Evolutionary conservation across 1,140 invertebrate species (phyloP), one percentile per base, ranked within the genome.

Genomic region (Macrostomum lignano): DNA sequence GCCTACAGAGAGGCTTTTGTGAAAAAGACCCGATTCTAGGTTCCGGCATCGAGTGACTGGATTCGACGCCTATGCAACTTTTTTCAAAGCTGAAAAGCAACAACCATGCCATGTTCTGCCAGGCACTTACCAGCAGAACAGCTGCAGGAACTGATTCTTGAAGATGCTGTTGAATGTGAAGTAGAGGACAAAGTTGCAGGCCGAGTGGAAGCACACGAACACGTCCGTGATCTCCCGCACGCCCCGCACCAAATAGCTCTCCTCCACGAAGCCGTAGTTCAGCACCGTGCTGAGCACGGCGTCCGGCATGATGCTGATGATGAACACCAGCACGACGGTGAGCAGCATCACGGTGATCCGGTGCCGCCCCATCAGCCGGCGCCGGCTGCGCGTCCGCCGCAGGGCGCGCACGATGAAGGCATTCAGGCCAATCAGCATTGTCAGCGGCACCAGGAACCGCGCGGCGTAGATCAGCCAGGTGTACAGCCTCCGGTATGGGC

Each of bases 211-310:
- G 19, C 11, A 32, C 36, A 38, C 24, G 14, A 38, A 14, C 20
- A 29, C 29, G 22, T 38, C 36, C 10, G 36, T 38, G 34, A 38
- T 36, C 33, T 38, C 36, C 6, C 36, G 32, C 5, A 36, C 23
- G 33, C 33, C 36, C 14, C 29, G 31, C 36, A 38, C 33, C 14
- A 36, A 14, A 19, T 36, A 38, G 22, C 29, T 36, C 5, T 38
- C 34, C 33, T 38, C 36, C 3, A 23, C 31, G 33, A 35, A 38
- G 21, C 36, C 36, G 19, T 35, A 19, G 15, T 36, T 33, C 13
- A 38, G 31, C 23, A 35, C 24, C 13, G 22, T 24, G 10, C 30
- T 33, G 30, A 37, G 24, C 30, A 37, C 30, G 36, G 36, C 36
- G 21, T 37, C 36, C 6, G 36, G 36, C 6, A 37, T 31, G 30